phyloP scores from a whole-genome alignment of 2,888 invertebrate genomes.

The Aleiodes leptofemur region DNA sequence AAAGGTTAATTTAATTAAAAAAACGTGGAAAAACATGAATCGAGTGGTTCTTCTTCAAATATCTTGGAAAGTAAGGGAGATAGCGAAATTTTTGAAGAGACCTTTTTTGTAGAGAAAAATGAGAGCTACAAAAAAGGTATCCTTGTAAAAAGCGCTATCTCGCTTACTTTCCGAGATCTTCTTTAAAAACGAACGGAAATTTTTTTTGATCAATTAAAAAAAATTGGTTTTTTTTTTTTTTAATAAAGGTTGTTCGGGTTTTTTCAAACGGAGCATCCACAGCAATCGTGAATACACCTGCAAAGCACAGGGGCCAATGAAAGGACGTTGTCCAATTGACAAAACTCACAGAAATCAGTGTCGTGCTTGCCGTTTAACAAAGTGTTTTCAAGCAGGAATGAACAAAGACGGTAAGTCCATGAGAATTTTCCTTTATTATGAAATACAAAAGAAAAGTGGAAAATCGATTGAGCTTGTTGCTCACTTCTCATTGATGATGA shows the following conservation, averaged over 20 bases:
- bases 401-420: constrained; percentile 94
- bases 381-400: constrained; percentile 98
- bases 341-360: constrained; percentile 98
- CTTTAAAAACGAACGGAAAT: not conserved
- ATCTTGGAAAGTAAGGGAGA: no score
- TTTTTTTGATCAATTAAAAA: not conserved
- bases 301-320: constrained; percentile 94
- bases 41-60: no score
- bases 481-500: not conserved
- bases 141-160: not conserved
- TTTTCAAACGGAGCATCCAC: constrained; percentile 97
- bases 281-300: constrained; percentile 97
- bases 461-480: not conserved
- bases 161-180: not conserved
- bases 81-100: no score
- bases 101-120: no score
- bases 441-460: not conserved
- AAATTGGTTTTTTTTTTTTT: constrained; percentile 15
- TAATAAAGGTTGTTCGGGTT: constrained; percentile 90
- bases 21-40: no score
- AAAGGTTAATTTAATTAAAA: not conserved
- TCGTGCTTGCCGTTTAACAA: constrained; percentile 94
- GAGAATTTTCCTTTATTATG: not conserved
- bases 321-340: constrained; percentile 96
- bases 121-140: no score